These are phyloP conservation scores for Strigops habroptila DNA, from an alignment of 2,113 vertebrate species.

Conservation along the genomic window DNA sequence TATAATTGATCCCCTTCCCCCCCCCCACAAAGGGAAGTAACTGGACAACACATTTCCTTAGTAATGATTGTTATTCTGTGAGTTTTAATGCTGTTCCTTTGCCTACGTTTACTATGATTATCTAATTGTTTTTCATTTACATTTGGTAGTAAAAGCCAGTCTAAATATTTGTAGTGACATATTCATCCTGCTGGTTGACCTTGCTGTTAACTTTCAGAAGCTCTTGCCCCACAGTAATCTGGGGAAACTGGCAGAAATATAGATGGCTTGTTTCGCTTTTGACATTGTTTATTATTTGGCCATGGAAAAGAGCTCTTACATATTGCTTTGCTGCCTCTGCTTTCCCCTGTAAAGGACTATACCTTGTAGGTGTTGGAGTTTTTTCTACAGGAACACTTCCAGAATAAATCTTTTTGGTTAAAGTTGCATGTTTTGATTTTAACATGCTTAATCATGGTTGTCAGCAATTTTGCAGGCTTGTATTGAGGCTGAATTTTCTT, in stretches of 20 bases:
- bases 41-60: neutral
- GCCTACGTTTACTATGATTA: neutral
- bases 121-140: conserved; percentile 34
- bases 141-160: conserved; percentile 19
- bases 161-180: conserved; percentile 38
- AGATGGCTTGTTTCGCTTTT: neutral
- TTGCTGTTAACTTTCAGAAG: neutral
- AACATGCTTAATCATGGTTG: neutral
- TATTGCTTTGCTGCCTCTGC: neutral
- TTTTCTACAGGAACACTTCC: neutral
- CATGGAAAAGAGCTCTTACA: neutral
- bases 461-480: neutral
- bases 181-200: neutral
- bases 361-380: neutral
- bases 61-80: neutral
- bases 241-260: neutral
- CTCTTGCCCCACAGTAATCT: neutral
- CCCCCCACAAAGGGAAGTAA: neutral
- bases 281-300: neutral
- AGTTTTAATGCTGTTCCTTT: neutral
- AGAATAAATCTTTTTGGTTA: neutral
- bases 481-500: neutral
- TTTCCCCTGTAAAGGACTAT: neutral
- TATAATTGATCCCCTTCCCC: neutral
- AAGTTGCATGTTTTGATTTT: neutral